Base-by-base conservation (phyloP, 2,113 vertebrate species). In the Otus sunia region DNA sequence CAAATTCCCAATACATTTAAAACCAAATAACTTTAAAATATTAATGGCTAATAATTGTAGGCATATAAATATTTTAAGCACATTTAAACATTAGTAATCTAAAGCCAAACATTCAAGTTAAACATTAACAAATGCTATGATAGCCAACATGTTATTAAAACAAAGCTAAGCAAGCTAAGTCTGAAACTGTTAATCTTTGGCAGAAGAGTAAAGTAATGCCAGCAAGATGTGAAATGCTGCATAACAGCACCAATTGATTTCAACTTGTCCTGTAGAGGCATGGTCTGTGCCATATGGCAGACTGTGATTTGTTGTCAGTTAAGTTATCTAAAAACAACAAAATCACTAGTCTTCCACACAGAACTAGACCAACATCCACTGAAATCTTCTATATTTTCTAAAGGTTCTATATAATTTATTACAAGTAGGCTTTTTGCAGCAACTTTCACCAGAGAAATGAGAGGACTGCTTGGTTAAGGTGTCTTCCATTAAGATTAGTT, bases 281-380 rank as follows among this genome's bases (percentile, higher is more conserved):
- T 98, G 98, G 98, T 96, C 99, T 98, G 98, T 99, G 99, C 99
- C 98, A 98, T 99, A 99, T 99, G 99, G 99, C 98, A 99, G 99
- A 99, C 99, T 98, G 99, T 98, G 98, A 99, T 99, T 99, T 99
- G 99, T 99, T 99, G 99, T 99, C 99, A 86, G 93, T 99, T 99
- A 94, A 98, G 98, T 99, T 99, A 99, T 99, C 99, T 99, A 99
- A 99, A 99, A 99, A 99, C 99, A 99, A 99, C 99, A 99, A 99
- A 99, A 99, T 99, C 99, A 99, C 99, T 99, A 99, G 99, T 99
- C 99, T 99, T 99, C 99, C 99, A 99, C 98, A 99, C 99, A 99
- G 99, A 99, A 99, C 98, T 98, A 99, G 98, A 98, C 99, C 99
- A 99, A 99, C 97, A 95, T 98, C 98, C 98, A 98, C 67, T 98